Evolutionary conservation across 2,888 invertebrate species (phyloP).

Genomic region (Cerceris rybyensis): DNA sequence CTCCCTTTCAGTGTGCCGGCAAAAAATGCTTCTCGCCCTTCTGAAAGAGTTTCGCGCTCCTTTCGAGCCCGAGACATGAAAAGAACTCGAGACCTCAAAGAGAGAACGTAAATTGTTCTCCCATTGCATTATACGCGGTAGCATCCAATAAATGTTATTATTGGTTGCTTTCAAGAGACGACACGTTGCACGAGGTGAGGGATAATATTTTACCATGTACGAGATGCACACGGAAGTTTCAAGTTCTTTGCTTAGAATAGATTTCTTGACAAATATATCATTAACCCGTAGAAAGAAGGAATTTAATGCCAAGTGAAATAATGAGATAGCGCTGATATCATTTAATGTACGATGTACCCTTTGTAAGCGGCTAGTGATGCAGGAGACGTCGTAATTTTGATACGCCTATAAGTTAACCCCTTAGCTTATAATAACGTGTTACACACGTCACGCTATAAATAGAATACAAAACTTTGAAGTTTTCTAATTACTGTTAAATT

Average conservation of each 20-base stretch:
- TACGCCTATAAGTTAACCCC: no score
- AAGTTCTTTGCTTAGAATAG: slow-evolving; percentile 5
- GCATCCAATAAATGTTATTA: slow-evolving; percentile 52
- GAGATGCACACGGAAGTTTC: slow-evolving; percentile 17
- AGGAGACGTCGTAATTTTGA: no score
- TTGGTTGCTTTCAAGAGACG: slow-evolving; percentile 12
- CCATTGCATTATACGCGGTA: slow-evolving; percentile 52
- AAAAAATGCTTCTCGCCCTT: slow-evolving; percentile 47
- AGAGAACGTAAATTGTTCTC: slow-evolving; percentile 57
- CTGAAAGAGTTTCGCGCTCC: slow-evolving; percentile 52
- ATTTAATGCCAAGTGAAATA: no score
- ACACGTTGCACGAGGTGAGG: not conserved
- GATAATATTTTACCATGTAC: not conserved
- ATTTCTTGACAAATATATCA: not conserved
- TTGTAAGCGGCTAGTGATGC: no score
- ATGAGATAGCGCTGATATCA: no score
- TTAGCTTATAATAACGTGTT: no score
- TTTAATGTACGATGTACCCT: no score
- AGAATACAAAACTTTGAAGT: no score
- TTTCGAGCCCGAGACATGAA: slow-evolving; percentile 46
- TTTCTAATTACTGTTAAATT: no score
- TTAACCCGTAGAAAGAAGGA: no score
- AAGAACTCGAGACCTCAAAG: slow-evolving; percentile 45
- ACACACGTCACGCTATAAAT: no score
- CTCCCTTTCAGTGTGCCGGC: slow-evolving; percentile 53